These are phyloP conservation scores for Casuarius casuarius DNA, from an alignment of 2,113 vertebrate genomes.

Conservation along the genomic window DNA sequence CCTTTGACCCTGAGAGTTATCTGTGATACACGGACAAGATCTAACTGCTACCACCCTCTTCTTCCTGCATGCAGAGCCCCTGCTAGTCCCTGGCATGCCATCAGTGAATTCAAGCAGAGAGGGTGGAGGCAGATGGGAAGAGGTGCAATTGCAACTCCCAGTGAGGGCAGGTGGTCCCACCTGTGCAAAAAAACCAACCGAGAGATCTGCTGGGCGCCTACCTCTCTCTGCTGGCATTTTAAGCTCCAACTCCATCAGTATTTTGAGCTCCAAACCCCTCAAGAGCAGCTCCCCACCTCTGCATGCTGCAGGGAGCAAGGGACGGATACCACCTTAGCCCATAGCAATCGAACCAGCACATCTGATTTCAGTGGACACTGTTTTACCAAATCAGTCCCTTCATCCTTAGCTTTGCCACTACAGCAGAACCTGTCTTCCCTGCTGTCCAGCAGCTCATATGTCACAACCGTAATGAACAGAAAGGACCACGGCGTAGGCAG, in stretches of 20 bases:
- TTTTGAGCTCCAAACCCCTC: neutral
- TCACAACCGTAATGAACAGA: neutral
- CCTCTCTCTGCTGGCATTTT: neutral
- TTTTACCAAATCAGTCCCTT: neutral
- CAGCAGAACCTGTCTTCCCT: neutral
- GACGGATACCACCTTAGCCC: neutral
- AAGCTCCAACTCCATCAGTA: neutral
- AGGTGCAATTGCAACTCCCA: no score
- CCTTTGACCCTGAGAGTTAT: no score
- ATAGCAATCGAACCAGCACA: neutral
- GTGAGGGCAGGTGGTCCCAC: neutral
- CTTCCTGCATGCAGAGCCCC: neutral
- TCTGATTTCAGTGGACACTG: neutral
- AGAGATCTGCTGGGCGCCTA: neutral
- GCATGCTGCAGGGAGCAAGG: rapidly evolving
- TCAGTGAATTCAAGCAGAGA: no score
- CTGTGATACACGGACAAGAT: neutral
- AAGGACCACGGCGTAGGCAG: neutral
- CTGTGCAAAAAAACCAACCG: neutral
- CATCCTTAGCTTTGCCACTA: neutral
- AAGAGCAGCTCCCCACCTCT: neutral
- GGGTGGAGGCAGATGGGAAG: neutral
- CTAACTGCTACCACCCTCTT: neutral
- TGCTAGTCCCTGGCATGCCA: neutral
- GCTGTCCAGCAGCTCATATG: neutral